Base-by-base conservation (phyloP, 2,113 vertebrate genomes). In the human (Homo sapiens) region DNA sequence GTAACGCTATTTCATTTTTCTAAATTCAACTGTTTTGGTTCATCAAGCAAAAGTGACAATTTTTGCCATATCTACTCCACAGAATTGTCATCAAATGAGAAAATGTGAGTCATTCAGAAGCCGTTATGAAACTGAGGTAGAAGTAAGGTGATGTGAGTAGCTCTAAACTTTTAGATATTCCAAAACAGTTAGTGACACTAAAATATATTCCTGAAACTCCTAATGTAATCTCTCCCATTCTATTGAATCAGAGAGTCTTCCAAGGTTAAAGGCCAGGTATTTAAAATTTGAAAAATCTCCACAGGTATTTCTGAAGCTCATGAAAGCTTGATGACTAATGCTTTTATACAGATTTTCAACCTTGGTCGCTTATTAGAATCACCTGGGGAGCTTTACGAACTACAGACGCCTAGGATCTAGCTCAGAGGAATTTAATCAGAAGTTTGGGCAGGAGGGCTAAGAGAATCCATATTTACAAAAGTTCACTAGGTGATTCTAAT, bases 341-440 rank as follows among this genome's bases (percentile, higher is more conserved):
- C 27, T 87, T 97, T 92, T 80, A 35, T 75, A 50, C 27, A 35
- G 75, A 61, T 83, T 92, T 40, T 83, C 84, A 96, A 84, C 2
- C 3, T 32, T 87, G 75, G 35, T 48, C 8, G 23, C 38, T 86
- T 4, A 48, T 35, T 83, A 25, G 73, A 89, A 70, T 89, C 61
- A 32, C 59, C 87, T 73, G 59, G 38, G 55, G 45, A 95, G 68
- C 48, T 68, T 96, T 83, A 75, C 17, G 79, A 88, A 72, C 20
- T 38, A 50, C 9, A 48, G 7, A 55, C 70, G 43, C 20, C 32
- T 38, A 84, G 22, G 22, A 76, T 43, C n/a, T 38, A 55, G 55
- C 57, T 64, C 57, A 83, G 40, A 70, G 55, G 12, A 61, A 76
- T 90, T 96, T 95, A 80, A 90, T 95, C 80, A 96, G 66, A 90